A percentile compares a stretch with the other conserved stretches of the same genome.
phyloP scores from a whole-genome alignment of 2,113 vertebrate genomes.

The Labeo rohita region DNA sequence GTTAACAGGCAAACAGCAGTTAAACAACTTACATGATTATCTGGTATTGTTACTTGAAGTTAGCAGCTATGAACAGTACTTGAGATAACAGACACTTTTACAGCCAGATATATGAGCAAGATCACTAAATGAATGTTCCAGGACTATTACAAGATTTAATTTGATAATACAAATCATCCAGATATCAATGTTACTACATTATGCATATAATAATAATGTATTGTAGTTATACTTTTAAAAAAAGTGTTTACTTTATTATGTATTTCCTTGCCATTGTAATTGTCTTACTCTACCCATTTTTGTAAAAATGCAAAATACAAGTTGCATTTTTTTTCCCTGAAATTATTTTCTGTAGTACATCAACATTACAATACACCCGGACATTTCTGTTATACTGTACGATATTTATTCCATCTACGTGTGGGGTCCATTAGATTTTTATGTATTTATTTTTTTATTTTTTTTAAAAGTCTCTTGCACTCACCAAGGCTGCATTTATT shows the following conservation, averaged over 20 bases:
- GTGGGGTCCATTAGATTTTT: no score
- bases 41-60: not conserved
- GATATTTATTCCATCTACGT: no score
- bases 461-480: no score
- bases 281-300: not conserved
- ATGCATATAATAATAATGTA: not conserved
- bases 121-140: not conserved
- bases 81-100: not conserved
- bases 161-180: not conserved
- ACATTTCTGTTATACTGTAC: no score
- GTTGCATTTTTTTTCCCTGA: not conserved
- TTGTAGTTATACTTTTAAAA: not conserved
- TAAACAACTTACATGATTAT: not conserved
- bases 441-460: no score
- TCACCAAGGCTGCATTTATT: no score
- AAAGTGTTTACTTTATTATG: not conserved
- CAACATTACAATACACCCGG: no score
- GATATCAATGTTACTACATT: not conserved
- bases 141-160: not conserved
- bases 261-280: not conserved
- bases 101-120: constrained; percentile 16
- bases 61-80: not conserved
- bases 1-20: not conserved
- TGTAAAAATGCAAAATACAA: not conserved
- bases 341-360: not conserved